Evolutionary conservation across 2,888 invertebrate species (phyloP).

Genomic region (Drosophila prostipennis): DNA sequence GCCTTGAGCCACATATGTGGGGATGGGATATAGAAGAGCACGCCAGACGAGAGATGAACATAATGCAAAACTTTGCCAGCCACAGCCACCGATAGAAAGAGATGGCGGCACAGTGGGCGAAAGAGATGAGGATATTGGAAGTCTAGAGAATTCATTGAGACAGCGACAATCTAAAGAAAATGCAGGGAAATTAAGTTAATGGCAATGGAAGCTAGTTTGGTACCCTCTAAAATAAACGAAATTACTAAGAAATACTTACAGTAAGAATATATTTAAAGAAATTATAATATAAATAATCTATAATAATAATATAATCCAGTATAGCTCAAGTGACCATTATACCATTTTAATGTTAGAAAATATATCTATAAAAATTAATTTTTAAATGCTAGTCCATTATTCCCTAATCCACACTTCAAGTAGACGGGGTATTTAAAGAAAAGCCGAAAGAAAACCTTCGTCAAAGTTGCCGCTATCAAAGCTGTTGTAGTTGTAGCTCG

Average conservation of each 20-base stretch:
- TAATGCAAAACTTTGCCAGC: constrained; percentile 63
- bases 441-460: constrained; percentile 56
- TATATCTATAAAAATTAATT: no score
- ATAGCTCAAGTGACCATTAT: no score
- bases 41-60: constrained; percentile 44
- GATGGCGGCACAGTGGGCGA: neutral
- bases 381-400: neutral
- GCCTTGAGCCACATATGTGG: constrained; percentile 65
- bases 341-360: no score
- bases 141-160: constrained; percentile 13
- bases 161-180: neutral
- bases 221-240: neutral
- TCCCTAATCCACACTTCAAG: neutral
- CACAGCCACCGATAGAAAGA: constrained; percentile 26
- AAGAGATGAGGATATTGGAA: neutral
- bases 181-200: neutral
- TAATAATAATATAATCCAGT: no score
- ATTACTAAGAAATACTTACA: no score
- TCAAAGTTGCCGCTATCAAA: constrained; percentile 66
- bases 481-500: constrained; percentile 23
- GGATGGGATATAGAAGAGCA: constrained; percentile 40
- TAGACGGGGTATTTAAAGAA: constrained; percentile 5
- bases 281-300: no score
- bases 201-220: neutral
- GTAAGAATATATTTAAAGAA: no score